These are phyloP conservation scores for Seira sanloemensis DNA, from an alignment of 2,888 invertebrate genomes.

Conservation along the genomic window DNA sequence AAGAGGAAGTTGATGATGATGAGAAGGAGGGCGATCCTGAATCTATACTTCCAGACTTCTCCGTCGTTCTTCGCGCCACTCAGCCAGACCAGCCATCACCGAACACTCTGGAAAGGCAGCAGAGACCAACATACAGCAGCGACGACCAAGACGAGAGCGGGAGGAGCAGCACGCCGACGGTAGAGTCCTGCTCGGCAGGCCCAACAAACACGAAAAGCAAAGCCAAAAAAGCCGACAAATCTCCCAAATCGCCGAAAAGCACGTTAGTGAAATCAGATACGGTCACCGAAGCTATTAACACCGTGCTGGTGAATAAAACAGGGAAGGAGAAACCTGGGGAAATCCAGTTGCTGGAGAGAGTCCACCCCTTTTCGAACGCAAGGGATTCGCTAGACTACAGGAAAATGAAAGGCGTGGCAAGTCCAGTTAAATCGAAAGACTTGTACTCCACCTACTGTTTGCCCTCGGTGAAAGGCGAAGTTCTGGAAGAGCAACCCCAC, in stretches of 20 bases:
- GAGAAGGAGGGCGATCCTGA: slow-evolving; percentile 76
- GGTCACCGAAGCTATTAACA: slow-evolving; percentile 48
- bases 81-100: slow-evolving; percentile 31
- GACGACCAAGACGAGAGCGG: slow-evolving; percentile 51
- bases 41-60: slow-evolving; percentile 37
- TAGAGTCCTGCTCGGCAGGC: slow-evolving; percentile 44
- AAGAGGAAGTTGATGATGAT: slow-evolving; percentile 77
- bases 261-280: not conserved
- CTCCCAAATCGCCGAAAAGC: not conserved
- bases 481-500: not conserved
- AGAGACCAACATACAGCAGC: slow-evolving; percentile 40
- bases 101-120: slow-evolving; percentile 35
- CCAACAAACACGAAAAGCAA: not conserved
- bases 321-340: not conserved
- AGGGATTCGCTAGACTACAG: slow-evolving; percentile 81
- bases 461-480: slow-evolving; percentile 17
- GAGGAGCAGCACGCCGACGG: slow-evolving; percentile 65
- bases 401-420: slow-evolving; percentile 65
- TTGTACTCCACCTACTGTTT: slow-evolving; percentile 65
- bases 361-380: slow-evolving; percentile 83
- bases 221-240: not conserved
- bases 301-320: slow-evolving; percentile 27
- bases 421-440: slow-evolving; percentile 68
- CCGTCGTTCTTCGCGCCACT: slow-evolving; percentile 19
- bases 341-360: slow-evolving; percentile 77